These are phyloP conservation scores for cat (Felis catus) DNA, from an alignment of 2,113 vertebrate genomes.

Conservation along the genomic window DNA sequence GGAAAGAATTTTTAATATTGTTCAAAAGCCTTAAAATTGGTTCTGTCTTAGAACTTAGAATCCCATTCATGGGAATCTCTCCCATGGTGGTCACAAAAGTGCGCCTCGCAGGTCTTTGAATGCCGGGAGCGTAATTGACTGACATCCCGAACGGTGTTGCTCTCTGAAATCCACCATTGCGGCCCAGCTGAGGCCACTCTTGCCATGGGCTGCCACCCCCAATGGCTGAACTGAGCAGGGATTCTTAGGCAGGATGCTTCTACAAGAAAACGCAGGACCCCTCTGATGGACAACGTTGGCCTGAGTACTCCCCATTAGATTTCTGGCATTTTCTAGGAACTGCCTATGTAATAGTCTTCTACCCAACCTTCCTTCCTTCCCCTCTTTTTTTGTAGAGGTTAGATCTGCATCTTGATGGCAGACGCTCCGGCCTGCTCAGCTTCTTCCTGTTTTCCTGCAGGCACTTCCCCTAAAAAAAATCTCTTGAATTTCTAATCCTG, in stretches of 20 bases:
- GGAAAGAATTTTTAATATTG: background rate
- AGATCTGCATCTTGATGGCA: fast-evolving
- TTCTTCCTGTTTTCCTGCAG: background rate
- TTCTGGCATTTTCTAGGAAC: background rate
- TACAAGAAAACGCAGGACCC: background rate
- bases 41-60: background rate
- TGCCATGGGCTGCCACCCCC: background rate
- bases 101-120: background rate
- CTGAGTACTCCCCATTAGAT: background rate
- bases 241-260: fast-evolving
- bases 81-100: background rate
- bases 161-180: background rate
- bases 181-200: background rate
- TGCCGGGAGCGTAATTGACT: fast-evolving
- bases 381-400: background rate
- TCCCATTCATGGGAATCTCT: background rate
- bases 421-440: background rate
- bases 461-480: background rate
- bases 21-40: background rate
- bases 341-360: background rate
- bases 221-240: background rate
- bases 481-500: background rate
- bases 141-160: background rate
- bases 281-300: background rate
- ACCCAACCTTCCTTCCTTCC: background rate